A percentile compares a stretch with the other conserved stretches of the same genome.
Evolutionary conservation across 2,888 invertebrate genomes (phyloP).

Genomic region (Ernsta delagoae): DNA sequence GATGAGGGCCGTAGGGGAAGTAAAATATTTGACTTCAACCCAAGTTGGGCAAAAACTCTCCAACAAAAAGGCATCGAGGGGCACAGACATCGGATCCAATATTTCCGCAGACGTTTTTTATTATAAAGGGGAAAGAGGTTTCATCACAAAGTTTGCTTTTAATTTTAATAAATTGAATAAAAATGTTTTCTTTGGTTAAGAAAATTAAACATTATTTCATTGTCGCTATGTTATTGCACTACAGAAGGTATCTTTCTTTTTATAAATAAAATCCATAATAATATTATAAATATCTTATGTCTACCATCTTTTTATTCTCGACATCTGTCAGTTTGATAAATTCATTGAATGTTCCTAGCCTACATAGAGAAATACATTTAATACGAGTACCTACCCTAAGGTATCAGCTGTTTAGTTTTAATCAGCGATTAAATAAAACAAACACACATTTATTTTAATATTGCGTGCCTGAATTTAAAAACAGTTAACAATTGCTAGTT

Average conservation of each 20-base stretch:
- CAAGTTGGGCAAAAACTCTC: constrained; percentile 30
- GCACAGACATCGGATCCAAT: constrained; percentile 19
- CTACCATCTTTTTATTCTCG: too few species aligned
- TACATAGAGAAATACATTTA: too few species aligned
- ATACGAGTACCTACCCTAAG: too few species aligned
- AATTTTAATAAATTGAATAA: constrained; percentile 6
- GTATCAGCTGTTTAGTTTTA: neutral
- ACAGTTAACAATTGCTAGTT: constrained; percentile 14
- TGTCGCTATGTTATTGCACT: too few species aligned
- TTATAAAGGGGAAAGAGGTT: neutral
- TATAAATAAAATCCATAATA: too few species aligned
- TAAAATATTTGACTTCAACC: constrained; percentile 37
- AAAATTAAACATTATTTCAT: too few species aligned
- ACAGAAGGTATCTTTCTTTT: too few species aligned
- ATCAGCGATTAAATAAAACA: neutral
- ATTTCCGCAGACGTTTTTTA: constrained; percentile 14
- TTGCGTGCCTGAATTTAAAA: constrained; percentile 17
- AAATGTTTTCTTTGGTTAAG: neutral
- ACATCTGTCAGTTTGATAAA: too few species aligned
- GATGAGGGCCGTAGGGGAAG: constrained; percentile 26
- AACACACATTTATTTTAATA: constrained; percentile 1
- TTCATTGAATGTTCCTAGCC: too few species aligned
- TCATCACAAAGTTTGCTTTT: constrained; percentile 8
- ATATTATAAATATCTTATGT: too few species aligned
- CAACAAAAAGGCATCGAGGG: constrained; percentile 24